Evolutionary conservation across 2,113 vertebrate genomes (phyloP).

Genomic region (Sylvilagus bachmani): DNA sequence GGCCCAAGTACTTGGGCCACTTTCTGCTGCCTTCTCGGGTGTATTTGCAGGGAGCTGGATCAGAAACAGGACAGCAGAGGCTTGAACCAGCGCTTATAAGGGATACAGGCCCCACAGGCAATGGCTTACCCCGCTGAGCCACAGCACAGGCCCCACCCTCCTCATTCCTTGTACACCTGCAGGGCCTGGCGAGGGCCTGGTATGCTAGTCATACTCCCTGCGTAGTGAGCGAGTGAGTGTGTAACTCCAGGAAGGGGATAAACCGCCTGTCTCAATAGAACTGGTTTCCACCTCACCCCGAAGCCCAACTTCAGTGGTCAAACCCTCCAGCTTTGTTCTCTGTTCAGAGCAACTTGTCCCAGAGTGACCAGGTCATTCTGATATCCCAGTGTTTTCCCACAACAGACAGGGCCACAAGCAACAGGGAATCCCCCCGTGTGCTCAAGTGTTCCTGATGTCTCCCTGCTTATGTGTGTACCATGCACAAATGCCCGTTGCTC

Average conservation of each 20-base stretch:
- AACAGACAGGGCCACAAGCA: background rate
- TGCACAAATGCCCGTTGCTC: background rate
- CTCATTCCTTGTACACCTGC: no score
- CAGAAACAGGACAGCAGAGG: no score
- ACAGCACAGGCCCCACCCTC: no score
- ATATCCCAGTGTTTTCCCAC: background rate
- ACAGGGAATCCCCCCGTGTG: background rate
- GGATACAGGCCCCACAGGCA: no score
- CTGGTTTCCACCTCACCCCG: no score
- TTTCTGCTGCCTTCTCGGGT: no score
- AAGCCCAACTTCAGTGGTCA: no score
- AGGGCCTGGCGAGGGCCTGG: background rate
- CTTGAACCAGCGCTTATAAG: no score
- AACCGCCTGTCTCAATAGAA: background rate
- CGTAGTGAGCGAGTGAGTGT: background rate
- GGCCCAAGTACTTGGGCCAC: no score
- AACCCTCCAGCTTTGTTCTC: background rate
- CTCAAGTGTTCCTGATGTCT: background rate
- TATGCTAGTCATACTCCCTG: accelerated
- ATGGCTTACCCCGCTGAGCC: no score
- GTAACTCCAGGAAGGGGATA: background rate
- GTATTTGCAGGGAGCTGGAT: no score
- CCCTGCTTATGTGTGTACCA: background rate
- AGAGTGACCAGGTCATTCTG: background rate
- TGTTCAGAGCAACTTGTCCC: background rate